Evolutionary conservation across 1,140 invertebrate genomes (phyloP), one percentile per base, ranked within the genome.

Genomic region (Euura lappo): DNA sequence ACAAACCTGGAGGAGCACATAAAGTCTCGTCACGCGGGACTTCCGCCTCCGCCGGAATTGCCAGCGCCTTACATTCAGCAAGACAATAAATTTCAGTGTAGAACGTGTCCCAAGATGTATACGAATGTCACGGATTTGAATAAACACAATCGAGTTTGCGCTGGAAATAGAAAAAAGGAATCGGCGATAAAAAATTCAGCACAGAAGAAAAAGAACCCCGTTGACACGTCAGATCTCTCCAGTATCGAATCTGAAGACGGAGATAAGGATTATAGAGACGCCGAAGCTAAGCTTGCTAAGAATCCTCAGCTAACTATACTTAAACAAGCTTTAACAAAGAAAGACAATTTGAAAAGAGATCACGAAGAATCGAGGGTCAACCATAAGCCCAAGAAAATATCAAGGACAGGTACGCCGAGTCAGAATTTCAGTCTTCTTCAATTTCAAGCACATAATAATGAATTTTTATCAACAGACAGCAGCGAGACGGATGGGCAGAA

Each of bases 1-100:
- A 78, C 81, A 28, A 89, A 89, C 75, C 81, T 90, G 2, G 86
- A 88, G 46, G 88, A 89, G 71, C 89, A 90, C 72, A 85, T 89
- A 68, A 87, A 86, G 71, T 85, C 87, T 0, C 81, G 87, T 67
- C 89, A 90, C 65, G 84, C 83, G 11, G 86, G 86, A 69, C 71
- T 83, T 69, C 79, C 80, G 60, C 79, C 82, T 42, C 82, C 83
- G 0, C 73, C 81, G 2, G 84, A 86, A 67, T 64, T 81, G 13
- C 74, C 79, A 28, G 47, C 76, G 7, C 73, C 78, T 0, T 86
- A 83, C 64, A 76, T 81, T 0, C 83, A 82, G 45, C 71, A 79
- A 4, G 85, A 88, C 7, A 83, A 79, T 47, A 80, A 81, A 43
- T 85, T 79, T 72, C 85, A 87, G 43, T 88, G 86, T 68, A 86